Evolutionary conservation across 2,113 vertebrate species (phyloP).

Genomic region (Amphiprion percula): DNA sequence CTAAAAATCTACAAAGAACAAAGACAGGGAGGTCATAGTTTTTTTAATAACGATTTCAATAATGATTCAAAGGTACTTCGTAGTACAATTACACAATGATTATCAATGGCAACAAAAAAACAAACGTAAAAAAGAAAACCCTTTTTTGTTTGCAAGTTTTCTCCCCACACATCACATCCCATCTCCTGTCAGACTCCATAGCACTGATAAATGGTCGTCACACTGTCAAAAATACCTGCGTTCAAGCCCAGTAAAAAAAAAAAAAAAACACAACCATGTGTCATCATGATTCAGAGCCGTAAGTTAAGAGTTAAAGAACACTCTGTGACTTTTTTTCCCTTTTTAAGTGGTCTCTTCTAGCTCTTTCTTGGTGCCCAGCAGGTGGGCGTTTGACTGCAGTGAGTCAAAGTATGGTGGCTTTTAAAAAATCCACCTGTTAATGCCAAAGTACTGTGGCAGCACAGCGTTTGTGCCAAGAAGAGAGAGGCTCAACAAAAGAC

Average conservation of each 20-base stretch:
- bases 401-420: constrained; percentile 43
- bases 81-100: constrained; percentile 91
- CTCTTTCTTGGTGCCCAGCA: constrained; percentile 35
- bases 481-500: constrained; percentile 11
- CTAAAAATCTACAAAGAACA: not conserved
- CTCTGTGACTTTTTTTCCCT: constrained; percentile 12
- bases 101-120: constrained; percentile 86
- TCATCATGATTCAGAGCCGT: constrained; percentile 17
- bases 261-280: constrained; percentile 24
- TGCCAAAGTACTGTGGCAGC: constrained; percentile 30
- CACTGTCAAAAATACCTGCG: not conserved
- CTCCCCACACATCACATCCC: constrained; percentile 5
- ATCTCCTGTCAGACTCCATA: constrained; percentile 22
- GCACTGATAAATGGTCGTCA: constrained; percentile 26
- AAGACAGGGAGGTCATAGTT: constrained; percentile 76
- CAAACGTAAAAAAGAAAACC: constrained; percentile 75
- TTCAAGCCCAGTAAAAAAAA: constrained; percentile 24
- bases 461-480: constrained; percentile 24
- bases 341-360: constrained; percentile 4
- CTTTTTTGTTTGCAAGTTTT: constrained; percentile 10
- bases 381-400: constrained; percentile 24
- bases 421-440: constrained; percentile 42
- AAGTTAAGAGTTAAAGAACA: constrained; percentile 21
- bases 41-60: constrained; percentile 92
- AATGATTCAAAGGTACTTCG: constrained; percentile 91